Base-by-base conservation (phyloP, 2,888 invertebrate species). In the Tenthredo notha region DNA sequence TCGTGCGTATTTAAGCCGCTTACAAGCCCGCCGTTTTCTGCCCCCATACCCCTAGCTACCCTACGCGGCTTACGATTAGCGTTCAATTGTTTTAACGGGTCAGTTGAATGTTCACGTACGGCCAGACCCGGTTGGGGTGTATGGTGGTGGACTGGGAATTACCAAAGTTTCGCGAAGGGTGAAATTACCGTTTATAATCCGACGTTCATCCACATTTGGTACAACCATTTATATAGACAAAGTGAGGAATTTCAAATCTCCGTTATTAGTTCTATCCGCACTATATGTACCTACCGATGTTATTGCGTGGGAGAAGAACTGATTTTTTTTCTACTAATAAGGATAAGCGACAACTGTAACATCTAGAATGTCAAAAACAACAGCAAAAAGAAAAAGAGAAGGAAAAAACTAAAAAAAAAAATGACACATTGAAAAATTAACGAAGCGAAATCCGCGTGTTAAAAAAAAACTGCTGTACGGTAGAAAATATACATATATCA, bases 31-130 rank as follows among this genome's bases (percentile, higher is more conserved):
- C 80, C 25, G 80, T 80, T 61, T 80, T 80, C 58, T 40, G 12
- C 40, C 40, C 54, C 10, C 58, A 18, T 21, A n/a, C 74, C 74
- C 10, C n/a, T 37, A 37, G 21, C 9, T 2, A 25, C 21, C 43
- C 12, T 70, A 29, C 74, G 10, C 61, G 61, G 80, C 58, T 80
- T 80, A 80, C 80, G 80, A 80, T 80, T 80, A 80, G 61, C 80
- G 80, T 80, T 61, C 80, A 80, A 80, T 80, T 80, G 80, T 80
- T 80, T 80, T 61, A 80, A 80, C 80, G 80, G 80, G 80, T 80
- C 80, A 80, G 80, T 80, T 80, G 80, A 54, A 77, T 77, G 54
- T 77, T 77, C 77, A 4, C 80, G 80, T 61, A 80, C 58, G 37
- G 10, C 50, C 5, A 7, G 15, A 2, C 77, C 47, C n/a, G n/a